Evolutionary conservation across 37 sponge, comb jelly and placozoan species (phyloP), one percentile per base, ranked within the genome.

Genomic region (Haliclona indistincta): DNA sequence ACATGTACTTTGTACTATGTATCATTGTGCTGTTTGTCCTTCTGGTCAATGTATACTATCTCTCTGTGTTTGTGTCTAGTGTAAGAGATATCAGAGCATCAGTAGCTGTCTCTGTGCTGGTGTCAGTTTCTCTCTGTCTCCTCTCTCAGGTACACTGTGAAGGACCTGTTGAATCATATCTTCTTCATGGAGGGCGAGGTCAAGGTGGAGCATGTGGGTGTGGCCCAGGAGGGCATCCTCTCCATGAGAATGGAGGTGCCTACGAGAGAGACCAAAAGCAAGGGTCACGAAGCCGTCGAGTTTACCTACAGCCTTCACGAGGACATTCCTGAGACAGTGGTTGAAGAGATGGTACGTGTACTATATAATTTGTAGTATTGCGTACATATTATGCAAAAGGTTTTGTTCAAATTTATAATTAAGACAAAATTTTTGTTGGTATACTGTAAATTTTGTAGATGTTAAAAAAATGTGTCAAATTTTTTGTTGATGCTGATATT

Each of bases 101-200:
- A 25, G 36, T 28, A 6, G 26, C 6, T 49, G 54, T 23, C 11
- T 8, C 33, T 41, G 26, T 71, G 58, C 53, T 19, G 10, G 25
- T 11, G 22, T 42, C 53, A 56, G 13, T 71, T 13, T 30, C 4
- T 5, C 20, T 19, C 7, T 10, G 17, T 38, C 64, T 20, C 49
- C 40, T 32, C 23, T 10, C 54, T 38, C 82, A 89, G 97, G 53
- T 84, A 80, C 33, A 83, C 86, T 30, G 93, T 96, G 20, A 77
- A 84, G 54, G 77, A 74, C 3, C 76, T 97, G 42, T 84, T 95
- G 38, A 64, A 81, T 15, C 90, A 91, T 64, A 76, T 82, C 70
- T 94, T 95, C 86, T 97, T 97, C 54, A 69, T 77, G 0, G 88
- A 88, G 60, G 44, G 60, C 6, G 92, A 91, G 34, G 84, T 78